These are phyloP conservation scores for Apis mellifera DNA, from an alignment of 1,140 invertebrate genomes.

Conservation along the genomic window DNA sequence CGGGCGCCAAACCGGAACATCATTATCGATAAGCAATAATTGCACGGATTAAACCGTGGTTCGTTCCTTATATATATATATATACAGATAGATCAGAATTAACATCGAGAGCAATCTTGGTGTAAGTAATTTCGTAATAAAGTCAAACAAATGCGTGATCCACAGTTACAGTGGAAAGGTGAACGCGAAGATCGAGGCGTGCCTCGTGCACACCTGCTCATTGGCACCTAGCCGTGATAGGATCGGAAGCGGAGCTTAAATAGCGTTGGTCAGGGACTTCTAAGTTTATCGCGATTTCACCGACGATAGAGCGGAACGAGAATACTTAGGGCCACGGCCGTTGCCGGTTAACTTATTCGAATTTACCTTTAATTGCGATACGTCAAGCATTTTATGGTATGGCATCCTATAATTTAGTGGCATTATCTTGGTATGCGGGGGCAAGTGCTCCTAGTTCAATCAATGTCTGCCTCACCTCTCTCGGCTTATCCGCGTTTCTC, in stretches of 20 bases:
- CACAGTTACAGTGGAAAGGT: neutral
- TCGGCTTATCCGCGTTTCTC: conserved; percentile 4
- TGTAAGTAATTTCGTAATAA: neutral
- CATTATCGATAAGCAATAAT: neutral
- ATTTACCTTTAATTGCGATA: conserved; percentile 72
- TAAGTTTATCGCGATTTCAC: conserved; percentile 32
- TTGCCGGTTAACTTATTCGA: conserved; percentile 48
- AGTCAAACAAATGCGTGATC: neutral
- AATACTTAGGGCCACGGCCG: neutral
- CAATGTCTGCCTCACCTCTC: conserved; percentile 69
- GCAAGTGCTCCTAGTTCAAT: conserved; percentile 76
- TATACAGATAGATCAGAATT: neutral
- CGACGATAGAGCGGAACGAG: conserved; percentile 28
- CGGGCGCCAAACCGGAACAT: neutral
- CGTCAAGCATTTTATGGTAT: conserved; percentile 64
- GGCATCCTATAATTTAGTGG: conserved; percentile 73
- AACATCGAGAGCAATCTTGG: neutral
- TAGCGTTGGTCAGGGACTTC: neutral
- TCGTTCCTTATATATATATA: neutral
- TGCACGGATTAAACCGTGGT: neutral
- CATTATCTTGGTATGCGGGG: conserved; percentile 75
- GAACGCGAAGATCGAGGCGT: neutral
- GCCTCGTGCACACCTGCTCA: conserved; percentile 14
- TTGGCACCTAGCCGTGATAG: conserved; percentile 34
- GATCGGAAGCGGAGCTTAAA: conserved; percentile 16